Base-by-base conservation (phyloP, 1,140 invertebrate genomes). In the Trinorchestia longiramus region DNA sequence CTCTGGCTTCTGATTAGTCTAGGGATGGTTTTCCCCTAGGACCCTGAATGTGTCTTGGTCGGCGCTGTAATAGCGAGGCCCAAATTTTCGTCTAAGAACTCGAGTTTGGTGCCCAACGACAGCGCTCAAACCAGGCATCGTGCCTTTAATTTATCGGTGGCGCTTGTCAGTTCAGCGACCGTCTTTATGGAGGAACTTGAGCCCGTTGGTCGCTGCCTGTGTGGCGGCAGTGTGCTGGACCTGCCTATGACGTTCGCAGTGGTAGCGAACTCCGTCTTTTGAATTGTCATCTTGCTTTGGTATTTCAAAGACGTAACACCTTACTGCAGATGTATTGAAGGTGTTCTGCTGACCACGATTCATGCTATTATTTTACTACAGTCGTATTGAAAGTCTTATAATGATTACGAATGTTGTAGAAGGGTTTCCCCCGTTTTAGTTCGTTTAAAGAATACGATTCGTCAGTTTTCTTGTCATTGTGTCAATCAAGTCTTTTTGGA, bases 171-270 rank as follows among this genome's bases (percentile, higher is more conserved):
- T 47, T 23, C 8, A 94, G 92, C n/a, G 92, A 19, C 44, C 43
- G 43, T 45, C 43, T 94, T 94, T 94, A 94, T 45, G 44, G 92
- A 47, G 19, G 47, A 94, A 94, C 92, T 94, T 94, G 90, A 11
- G 88, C 88, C 28, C 8, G 43, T 42, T 77, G 47, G 87, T 8
- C 41, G 88, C 88, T 4, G n/a, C 88, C 43, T 90, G 88, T 0
- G 41, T 43, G 88, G 28, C 41, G n/a, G 88, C n/a, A 42, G n/a
- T 3, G 62, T 77, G 62, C 28, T 77, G 62, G 62, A 28, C 62
- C 28, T 11, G 28, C 36, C 47, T 3, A 77, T 36, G 11, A 77
- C 62, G 62, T 36, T n/a, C n/a, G n/a, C n/a, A n/a, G 15, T 23
- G 62, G 62, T 28, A 23, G 62, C 62, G 11, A 77, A 77, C 28